phyloP scores from a whole-genome alignment of 2,797 vertebrate species.

The Lophotriccus pileatus region DNA sequence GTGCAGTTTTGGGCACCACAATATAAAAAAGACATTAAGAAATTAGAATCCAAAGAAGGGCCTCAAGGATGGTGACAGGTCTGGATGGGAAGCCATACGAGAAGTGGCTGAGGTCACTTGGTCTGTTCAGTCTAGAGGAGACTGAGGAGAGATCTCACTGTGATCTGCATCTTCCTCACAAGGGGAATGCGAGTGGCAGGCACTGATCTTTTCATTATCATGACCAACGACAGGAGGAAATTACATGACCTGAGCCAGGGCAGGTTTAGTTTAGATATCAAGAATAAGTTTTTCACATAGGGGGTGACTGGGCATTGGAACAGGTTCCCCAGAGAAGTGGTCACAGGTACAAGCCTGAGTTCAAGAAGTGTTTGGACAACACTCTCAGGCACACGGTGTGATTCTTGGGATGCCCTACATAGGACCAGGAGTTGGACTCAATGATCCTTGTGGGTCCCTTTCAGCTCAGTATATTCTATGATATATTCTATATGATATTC shows the following conservation, averaged over 20 bases:
- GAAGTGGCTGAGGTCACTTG: background rate
- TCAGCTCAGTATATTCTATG: background rate
- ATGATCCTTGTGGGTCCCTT: background rate
- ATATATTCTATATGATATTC: no score
- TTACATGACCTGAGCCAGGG: background rate
- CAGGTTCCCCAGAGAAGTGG: background rate
- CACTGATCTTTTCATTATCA: background rate
- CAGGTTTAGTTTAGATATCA: accelerated
- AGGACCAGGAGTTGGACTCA: accelerated
- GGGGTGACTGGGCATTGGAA: accelerated
- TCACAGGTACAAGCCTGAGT: background rate
- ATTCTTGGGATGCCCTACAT: background rate
- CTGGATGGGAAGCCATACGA: background rate
- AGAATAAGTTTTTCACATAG: background rate
- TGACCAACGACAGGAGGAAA: background rate
- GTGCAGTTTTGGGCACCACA: background rate
- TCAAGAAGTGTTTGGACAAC: background rate
- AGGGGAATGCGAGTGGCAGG: background rate
- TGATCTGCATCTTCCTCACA: accelerated
- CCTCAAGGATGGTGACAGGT: background rate
- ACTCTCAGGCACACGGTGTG: background rate
- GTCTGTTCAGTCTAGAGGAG: background rate
- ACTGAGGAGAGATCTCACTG: background rate
- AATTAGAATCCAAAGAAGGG: background rate
- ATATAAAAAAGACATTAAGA: background rate